Conservation (phyloP, 2,797 vertebrate species). For the Cetoscarus ocellatus region DNA sequence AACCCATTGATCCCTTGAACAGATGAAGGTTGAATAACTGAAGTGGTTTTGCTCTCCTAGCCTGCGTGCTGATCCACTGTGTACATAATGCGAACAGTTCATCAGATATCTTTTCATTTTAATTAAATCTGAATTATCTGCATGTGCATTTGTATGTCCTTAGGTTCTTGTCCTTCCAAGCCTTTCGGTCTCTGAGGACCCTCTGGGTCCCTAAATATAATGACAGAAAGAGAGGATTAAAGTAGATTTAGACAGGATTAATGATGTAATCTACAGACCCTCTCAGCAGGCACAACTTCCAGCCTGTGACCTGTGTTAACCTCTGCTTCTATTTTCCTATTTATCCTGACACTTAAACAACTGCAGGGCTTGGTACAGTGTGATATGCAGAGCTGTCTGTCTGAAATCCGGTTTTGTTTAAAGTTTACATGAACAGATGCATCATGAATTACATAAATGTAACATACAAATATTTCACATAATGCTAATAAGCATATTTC, state of each 20-base stretch:
- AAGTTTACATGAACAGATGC: too few species aligned
- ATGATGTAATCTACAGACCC: slow-evolving; percentile 32
- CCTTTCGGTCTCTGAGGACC: slow-evolving; percentile 2
- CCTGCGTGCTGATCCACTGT: background rate
- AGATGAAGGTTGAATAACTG: background rate
- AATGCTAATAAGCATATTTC: too few species aligned
- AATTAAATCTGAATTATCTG: background rate
- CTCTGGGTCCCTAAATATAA: slow-evolving; percentile 5
- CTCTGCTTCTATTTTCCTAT: slow-evolving; percentile 10
- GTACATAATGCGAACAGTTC: background rate
- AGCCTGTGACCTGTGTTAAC: slow-evolving; percentile 9
- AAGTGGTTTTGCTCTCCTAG: background rate
- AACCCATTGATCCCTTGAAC: too few species aligned
- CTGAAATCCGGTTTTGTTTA: too few species aligned
- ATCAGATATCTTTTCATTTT: background rate
- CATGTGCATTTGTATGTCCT: background rate
- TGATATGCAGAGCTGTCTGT: background rate
- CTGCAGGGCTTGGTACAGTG: background rate
- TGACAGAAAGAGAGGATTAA: slow-evolving; percentile 35
- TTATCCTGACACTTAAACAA: background rate
- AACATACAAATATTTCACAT: too few species aligned
- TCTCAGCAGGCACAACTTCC: slow-evolving; percentile 11
- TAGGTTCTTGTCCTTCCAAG: background rate
- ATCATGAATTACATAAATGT: too few species aligned
- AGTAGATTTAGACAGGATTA: slow-evolving; percentile 42